A percentile compares a stretch with the other conserved stretches of the same genome.
Conservation (phyloP, 2,113 vertebrate genomes). For the Motacilla alba region DNA sequence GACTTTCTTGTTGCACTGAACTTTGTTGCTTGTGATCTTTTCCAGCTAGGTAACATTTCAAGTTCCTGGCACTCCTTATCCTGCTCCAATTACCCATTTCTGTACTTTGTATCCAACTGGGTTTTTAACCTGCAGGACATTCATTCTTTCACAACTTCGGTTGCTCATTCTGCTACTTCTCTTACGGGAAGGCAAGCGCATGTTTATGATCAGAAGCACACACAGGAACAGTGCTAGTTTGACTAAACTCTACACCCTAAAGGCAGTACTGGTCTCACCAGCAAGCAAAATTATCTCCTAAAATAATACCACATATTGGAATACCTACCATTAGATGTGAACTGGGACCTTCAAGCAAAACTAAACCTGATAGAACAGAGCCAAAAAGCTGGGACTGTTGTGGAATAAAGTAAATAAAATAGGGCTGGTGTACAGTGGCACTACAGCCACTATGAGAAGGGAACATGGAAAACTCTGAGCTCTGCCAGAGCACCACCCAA, state of each 20-base stretch:
- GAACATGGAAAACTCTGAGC: background rate
- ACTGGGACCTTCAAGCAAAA: background rate
- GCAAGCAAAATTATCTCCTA: background rate
- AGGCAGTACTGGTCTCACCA: background rate
- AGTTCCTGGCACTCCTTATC: background rate
- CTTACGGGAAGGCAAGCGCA: background rate
- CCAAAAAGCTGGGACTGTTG: background rate
- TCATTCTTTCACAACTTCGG: background rate
- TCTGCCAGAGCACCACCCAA: background rate
- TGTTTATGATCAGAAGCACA: background rate
- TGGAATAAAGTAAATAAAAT: background rate
- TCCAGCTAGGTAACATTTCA: background rate
- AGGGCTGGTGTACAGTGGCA: accelerated
- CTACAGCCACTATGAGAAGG: background rate
- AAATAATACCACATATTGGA: background rate
- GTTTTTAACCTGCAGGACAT: background rate
- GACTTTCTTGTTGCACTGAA: background rate
- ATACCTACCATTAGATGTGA: background rate
- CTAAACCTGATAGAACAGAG: background rate
- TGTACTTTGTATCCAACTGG: background rate
- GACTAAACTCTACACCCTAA: background rate
- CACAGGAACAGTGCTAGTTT: background rate
- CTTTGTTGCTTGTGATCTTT: background rate
- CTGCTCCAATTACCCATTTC: background rate
- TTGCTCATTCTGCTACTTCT: background rate